Conservation (phyloP, 2,113 vertebrate species). For the Mola mola region DNA sequence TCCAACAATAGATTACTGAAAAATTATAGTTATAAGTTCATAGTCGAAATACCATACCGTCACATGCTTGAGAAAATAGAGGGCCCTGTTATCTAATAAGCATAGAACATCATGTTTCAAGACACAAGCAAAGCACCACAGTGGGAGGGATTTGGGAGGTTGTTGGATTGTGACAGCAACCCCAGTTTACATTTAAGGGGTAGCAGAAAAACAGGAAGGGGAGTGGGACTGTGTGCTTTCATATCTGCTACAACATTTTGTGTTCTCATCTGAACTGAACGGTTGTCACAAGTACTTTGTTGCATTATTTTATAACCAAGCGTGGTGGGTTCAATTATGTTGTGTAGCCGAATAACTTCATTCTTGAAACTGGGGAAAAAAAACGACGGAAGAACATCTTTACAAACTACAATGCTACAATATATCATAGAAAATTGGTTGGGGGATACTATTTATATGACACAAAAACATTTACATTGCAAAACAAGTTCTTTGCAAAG, state of each 20-base stretch:
- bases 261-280: neutral
- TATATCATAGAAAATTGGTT: neutral
- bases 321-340: neutral
- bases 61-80: slow-evolving; percentile 59
- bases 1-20: slow-evolving; percentile 12
- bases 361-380: too few species aligned
- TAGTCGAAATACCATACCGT: slow-evolving; percentile 35
- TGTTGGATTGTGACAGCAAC: slow-evolving; percentile 11
- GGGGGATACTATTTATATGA: neutral
- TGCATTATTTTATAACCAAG: neutral
- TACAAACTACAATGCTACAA: neutral
- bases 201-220: slow-evolving; percentile 7
- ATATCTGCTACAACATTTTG: neutral
- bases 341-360: too few species aligned
- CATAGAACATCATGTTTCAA: slow-evolving; percentile 50
- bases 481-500: neutral
- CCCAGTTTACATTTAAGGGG: too few species aligned
- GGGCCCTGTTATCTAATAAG: slow-evolving; percentile 48
- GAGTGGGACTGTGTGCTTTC: slow-evolving; percentile 9
- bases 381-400: neutral
- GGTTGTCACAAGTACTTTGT: too few species aligned
- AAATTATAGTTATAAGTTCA: slow-evolving; percentile 53
- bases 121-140: slow-evolving; percentile 26
- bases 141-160: slow-evolving; percentile 7
- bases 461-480: too few species aligned